A percentile compares a stretch with the other conserved stretches of the same genome.
Conservation (phyloP, 2,888 invertebrate genomes). For the Aspidiotus destructor region DNA sequence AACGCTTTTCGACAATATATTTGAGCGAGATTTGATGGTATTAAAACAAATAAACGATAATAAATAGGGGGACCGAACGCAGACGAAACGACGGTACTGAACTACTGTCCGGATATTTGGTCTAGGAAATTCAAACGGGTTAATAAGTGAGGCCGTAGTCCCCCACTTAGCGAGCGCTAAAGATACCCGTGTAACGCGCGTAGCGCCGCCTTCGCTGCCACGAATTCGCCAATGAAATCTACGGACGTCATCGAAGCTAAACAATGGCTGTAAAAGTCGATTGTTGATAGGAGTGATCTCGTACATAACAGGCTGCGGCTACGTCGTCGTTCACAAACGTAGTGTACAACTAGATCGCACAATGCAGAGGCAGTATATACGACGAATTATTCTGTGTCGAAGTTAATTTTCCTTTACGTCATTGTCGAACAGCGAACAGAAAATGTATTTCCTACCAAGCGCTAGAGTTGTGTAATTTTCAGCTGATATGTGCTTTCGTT, state of each 20-base stretch:
- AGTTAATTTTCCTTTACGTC: background rate
- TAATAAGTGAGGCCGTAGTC: too few relatives aligned
- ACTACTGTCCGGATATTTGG: conserved; percentile 13
- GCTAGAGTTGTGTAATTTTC: too few relatives aligned
- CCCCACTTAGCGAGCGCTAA: too few relatives aligned
- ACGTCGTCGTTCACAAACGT: too few relatives aligned
- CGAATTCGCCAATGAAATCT: conserved; percentile 1
- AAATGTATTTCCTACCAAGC: background rate
- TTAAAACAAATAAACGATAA: conserved; percentile 2
- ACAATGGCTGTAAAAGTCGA: conserved; percentile 17
- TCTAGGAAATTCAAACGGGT: background rate
- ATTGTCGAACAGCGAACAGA: background rate
- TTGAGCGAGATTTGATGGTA: too few relatives aligned
- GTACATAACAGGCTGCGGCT: background rate
- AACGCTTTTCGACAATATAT: too few relatives aligned
- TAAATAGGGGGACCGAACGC: conserved; percentile 1
- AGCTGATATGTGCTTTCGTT: too few relatives aligned
- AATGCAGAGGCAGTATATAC: too few relatives aligned
- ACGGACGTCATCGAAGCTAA: conserved; percentile 19
- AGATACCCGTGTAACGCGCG: too few relatives aligned
- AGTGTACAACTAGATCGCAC: too few relatives aligned
- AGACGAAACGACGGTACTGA: conserved; percentile 9
- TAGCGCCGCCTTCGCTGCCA: background rate
- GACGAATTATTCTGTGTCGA: too few relatives aligned
- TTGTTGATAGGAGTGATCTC: conserved; percentile 15